phyloP scores from a whole-genome alignment of 1,140 invertebrate genomes.

The Cherax destructor region DNA sequence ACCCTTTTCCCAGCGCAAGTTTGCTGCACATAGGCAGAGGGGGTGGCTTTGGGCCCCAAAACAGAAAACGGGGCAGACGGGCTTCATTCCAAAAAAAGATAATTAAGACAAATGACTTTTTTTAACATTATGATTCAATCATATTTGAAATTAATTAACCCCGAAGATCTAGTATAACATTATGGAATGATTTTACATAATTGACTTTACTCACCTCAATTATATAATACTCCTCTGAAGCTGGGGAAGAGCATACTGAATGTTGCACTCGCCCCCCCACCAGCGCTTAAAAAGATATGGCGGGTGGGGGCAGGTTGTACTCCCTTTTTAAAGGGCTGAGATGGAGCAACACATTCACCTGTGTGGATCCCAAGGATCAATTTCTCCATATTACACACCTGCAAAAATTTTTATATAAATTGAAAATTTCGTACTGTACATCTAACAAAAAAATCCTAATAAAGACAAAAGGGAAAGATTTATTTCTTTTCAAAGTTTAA shows the following conservation, averaged over 20 bases:
- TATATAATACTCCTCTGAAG: constrained; percentile 94
- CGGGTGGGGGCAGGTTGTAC: constrained; percentile 95
- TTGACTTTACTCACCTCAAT: constrained; percentile 82
- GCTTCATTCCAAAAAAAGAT: constrained; percentile 85
- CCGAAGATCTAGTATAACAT: no score
- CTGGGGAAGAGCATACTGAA: constrained; percentile 97
- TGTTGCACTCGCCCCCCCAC: constrained; percentile 98
- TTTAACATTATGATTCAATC: no score
- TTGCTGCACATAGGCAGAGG: constrained; percentile 99
- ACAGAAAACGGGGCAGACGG: constrained; percentile 96
- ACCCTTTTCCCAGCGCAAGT: constrained; percentile 90
- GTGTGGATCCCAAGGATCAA: constrained; percentile 99
- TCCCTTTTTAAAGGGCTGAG: constrained; percentile 97
- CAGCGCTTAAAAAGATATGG: constrained; percentile 97
- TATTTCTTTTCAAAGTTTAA: no score
- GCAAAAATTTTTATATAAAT: no score
- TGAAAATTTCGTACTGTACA: no score
- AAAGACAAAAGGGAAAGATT: no score
- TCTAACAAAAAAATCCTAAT: no score
- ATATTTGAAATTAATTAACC: no score
- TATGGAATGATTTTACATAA: background rate
- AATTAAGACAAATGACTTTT: no score
- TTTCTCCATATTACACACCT: constrained; percentile 99
- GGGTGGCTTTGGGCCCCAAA: constrained; percentile 95
- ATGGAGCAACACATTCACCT: constrained; percentile 98